Evolutionary conservation across 1,140 invertebrate species (phyloP).

Genomic region (Anagrus nilaparvatae): DNA sequence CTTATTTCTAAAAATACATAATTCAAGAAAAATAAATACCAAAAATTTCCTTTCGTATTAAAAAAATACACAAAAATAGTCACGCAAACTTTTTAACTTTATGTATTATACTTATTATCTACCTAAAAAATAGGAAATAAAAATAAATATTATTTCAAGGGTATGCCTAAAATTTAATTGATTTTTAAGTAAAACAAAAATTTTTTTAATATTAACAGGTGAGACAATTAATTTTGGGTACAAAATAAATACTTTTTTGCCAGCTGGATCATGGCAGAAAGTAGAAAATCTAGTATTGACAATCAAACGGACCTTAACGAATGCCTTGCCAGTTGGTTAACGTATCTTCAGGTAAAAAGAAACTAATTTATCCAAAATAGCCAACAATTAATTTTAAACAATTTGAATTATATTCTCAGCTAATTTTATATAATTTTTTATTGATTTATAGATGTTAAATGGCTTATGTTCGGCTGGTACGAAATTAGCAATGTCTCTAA

Average conservation of each 20-base stretch:
- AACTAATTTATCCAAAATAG: not conserved
- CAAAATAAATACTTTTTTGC: not conserved
- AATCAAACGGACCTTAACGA: constrained; percentile 47
- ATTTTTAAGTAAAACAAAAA: not conserved
- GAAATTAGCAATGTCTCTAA: constrained; percentile 46
- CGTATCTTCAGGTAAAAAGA: constrained; percentile 47
- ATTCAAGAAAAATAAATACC: not conserved
- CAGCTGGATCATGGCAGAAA: constrained; percentile 33
- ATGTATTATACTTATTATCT: not conserved
- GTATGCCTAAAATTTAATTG: not conserved
- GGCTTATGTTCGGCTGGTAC: constrained; percentile 49
- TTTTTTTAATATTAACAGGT: no score
- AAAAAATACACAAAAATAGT: no score
- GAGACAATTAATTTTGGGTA: not conserved
- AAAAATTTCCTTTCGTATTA: not conserved
- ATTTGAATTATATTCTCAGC: no score
- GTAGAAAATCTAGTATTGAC: constrained; percentile 34
- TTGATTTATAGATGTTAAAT: constrained; percentile 48
- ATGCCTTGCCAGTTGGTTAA: constrained; percentile 53
- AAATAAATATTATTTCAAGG: no score
- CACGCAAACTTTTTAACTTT: not conserved
- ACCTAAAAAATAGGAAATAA: no score
- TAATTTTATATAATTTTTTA: no score
- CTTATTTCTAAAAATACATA: no score
- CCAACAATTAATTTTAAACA: no score